Evolutionary conservation across 2,888 invertebrate genomes (phyloP), one percentile per base, ranked within the genome.

Genomic region (Volucella inanis): DNA sequence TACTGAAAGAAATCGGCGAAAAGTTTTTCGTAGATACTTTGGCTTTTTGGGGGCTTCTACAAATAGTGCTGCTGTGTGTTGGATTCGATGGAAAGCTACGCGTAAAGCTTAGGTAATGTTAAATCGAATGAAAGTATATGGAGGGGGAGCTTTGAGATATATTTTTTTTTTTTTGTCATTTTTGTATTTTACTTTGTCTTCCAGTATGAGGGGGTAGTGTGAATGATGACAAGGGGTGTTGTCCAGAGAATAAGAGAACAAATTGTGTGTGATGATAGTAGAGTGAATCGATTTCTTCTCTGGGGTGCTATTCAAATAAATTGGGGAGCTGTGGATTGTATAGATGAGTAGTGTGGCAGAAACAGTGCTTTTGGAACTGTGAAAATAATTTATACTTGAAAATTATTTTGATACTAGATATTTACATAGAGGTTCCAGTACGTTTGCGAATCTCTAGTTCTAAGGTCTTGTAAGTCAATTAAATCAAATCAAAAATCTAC

Each of bases 1-100:
- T 88, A 89, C 89, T 89, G 87, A 88, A 89, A 86, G 86, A 88
- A 87, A 83, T 85, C 87, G 87, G 87, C 76, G 89, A 89, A 88
- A 88, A 89, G 82, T 83, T 89, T 88, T 87, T 88, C 88, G 87
- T 79, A 77, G 74, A 68, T 75, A 87, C 82, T 80, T 76, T 71
- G 31, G 55, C 55, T 85, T 62, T 55, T 62, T 80, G 75, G 76
- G 72, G 61, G 75, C 12, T 31, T 64, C 54, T 50, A 18, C 22
- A 47, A 31, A 31, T 31, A 31, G 31, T 31, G 31, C 31, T 31
- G 31, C 31, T 31, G 4, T 31, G 43, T 41, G 12, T 67, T 65
- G 38, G 64, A 65, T 18, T 31, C 38, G 12, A 52, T 49, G 62
- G 47, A 59, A 59, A 15, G 22, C 18, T 10, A 49, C 31, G 31